phyloP scores from a whole-genome alignment of 2,888 invertebrate genomes.

The Pseudoips prasinana region DNA sequence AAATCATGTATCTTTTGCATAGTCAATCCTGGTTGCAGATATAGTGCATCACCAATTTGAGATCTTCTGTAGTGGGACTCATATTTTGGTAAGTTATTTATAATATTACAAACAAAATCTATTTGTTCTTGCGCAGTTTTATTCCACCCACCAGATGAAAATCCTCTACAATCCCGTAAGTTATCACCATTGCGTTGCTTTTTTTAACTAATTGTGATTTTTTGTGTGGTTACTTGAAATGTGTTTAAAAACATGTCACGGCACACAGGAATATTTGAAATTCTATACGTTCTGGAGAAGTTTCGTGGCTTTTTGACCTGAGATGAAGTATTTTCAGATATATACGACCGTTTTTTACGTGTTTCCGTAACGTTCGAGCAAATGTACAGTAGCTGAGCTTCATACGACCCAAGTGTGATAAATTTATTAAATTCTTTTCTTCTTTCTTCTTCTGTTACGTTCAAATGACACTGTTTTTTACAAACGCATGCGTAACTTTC shows the following conservation, averaged over 20 bases:
- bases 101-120: slow-evolving; percentile 2
- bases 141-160: slow-evolving; percentile 8
- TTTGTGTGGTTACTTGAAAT: slow-evolving; percentile 5
- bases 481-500: neutral
- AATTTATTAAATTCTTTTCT: slow-evolving; percentile 6
- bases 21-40: slow-evolving; percentile 6
- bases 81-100: slow-evolving; percentile 8
- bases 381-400: slow-evolving; percentile 1
- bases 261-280: neutral
- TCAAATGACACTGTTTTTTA: slow-evolving; percentile 1
- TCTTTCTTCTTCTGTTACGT: slow-evolving; percentile 4
- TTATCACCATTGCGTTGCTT: slow-evolving; percentile 6
- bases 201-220: slow-evolving; percentile 6
- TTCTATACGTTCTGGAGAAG: neutral
- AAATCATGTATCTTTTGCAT: slow-evolving; percentile 7
- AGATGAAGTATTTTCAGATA: slow-evolving; percentile 3
- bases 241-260: neutral
- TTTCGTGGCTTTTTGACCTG: slow-evolving; percentile 1
- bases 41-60: slow-evolving; percentile 5
- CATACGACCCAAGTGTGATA: neutral
- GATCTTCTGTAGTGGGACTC: slow-evolving; percentile 6
- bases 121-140: slow-evolving; percentile 6
- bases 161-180: slow-evolving; percentile 5
- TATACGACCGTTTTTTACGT: slow-evolving; percentile 3
- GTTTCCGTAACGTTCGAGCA: slow-evolving; percentile 1